Evolutionary conservation across 2,888 invertebrate genomes (phyloP).

Genomic region (Venusia cambrica): DNA sequence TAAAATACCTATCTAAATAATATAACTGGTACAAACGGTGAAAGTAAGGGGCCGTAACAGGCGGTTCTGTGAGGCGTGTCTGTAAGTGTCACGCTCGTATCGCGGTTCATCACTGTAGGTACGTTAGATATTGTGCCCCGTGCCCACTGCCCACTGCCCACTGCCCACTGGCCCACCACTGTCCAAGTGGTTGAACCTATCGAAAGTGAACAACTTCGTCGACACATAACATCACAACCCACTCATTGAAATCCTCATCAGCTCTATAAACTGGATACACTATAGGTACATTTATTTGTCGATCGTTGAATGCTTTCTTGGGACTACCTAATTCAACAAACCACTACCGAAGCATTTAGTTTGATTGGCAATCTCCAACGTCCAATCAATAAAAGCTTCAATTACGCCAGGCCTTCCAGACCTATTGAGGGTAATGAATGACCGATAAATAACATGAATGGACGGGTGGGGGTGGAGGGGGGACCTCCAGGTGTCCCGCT

Average conservation of each 20-base stretch:
- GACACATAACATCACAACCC: background rate
- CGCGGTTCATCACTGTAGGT: too few species aligned
- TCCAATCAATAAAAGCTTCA: conserved; percentile 1
- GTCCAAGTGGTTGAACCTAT: conserved; percentile 4
- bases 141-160: too few species aligned
- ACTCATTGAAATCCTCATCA: background rate
- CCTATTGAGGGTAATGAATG: conserved; percentile 1
- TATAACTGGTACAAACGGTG: conserved; percentile 51
- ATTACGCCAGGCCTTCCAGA: conserved; percentile 1
- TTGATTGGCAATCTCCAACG: conserved; percentile 6
- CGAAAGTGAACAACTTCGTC: too few species aligned
- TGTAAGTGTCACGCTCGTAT: too few species aligned
- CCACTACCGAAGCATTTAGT: background rate
- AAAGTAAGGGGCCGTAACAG: conserved; percentile 42
- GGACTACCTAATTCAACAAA: too few species aligned
- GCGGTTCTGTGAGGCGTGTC: background rate
- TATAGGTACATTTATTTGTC: too few species aligned
- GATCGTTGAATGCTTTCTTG: too few species aligned
- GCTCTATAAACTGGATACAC: too few species aligned
- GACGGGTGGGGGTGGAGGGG: too few species aligned
- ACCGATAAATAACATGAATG: background rate
- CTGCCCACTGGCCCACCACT: too few species aligned
- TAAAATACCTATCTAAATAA: conserved; percentile 33
- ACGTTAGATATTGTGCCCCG: too few species aligned
- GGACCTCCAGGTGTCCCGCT: too few species aligned